Conservation (phyloP, 2,888 invertebrate genomes). For the Caenorhabditis becei region DNA sequence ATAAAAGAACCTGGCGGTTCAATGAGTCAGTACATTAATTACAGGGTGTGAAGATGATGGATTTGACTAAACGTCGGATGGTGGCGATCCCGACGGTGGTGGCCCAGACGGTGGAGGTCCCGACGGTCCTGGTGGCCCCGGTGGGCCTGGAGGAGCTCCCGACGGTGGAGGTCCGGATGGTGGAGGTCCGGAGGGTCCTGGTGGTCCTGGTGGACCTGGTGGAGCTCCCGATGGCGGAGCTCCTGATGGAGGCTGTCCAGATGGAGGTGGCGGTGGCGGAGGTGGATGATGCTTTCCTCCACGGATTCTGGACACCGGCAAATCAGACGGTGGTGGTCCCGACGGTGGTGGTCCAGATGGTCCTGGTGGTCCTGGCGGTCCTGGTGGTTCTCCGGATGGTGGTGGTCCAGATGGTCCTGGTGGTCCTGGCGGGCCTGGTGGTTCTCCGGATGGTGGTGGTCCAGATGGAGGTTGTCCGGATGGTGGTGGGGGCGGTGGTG, state of each 20-base stretch:
- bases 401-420: slow-evolving; percentile 23
- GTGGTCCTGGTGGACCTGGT: slow-evolving; percentile 15
- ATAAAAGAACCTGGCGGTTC: slow-evolving; percentile 1
- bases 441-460: slow-evolving; percentile 26
- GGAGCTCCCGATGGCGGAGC: slow-evolving; percentile 18
- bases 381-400: slow-evolving; percentile 30
- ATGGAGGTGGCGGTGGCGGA: slow-evolving; percentile 14
- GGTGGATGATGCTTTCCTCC: slow-evolving; percentile 4
- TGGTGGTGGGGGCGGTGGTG: slow-evolving; percentile 24
- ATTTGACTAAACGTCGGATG: background rate
- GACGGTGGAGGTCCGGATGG: background rate
- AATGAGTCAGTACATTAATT: slow-evolving; percentile 24
- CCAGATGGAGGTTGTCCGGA: slow-evolving; percentile 3
- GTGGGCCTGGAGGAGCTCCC: background rate
- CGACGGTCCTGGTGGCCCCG: slow-evolving; percentile 5
- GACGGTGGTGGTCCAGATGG: slow-evolving; percentile 29
- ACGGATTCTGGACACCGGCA: background rate
- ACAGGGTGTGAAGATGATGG: background rate
- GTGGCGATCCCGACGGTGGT: slow-evolving; percentile 2
- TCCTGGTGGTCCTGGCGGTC: slow-evolving; percentile 18
- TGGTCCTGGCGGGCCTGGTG: slow-evolving; percentile 29
- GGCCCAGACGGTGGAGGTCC: background rate
- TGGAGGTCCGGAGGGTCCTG: slow-evolving; percentile 9
- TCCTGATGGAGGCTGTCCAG: slow-evolving; percentile 21
- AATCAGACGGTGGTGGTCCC: background rate